Evolutionary conservation across 2,797 vertebrate species (phyloP), one percentile per base, ranked within the genome.

Genomic region (Rhynchotus rufescens): DNA sequence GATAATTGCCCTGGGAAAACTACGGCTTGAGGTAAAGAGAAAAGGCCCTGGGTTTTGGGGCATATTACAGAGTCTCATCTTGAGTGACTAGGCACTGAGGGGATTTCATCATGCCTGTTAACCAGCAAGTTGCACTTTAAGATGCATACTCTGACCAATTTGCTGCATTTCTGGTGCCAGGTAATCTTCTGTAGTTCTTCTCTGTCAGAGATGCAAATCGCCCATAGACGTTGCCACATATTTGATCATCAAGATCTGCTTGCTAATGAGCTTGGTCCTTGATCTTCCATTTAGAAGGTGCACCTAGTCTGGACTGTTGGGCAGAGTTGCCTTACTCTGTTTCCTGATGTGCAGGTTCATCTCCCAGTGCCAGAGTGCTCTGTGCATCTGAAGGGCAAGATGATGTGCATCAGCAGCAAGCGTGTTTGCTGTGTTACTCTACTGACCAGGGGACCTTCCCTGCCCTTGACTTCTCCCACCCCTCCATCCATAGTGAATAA

Each of bases 101-200:
- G 10, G 3, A n/a, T 82, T 72, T 74, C n/a, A 9, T 45, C 30
- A 14, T 71, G 49, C 32, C n/a, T 66, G 16, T 64, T 85, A 61
- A n/a, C 74, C 65, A 54, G 32, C 12, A 36, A 80, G 14, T 3
- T 84, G 28, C 7, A 7, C 72, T 71, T 60, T 16, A 44, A 57
- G 77, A 32, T 21, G 65, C 5, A 0, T 32, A 32, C 16, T 51
- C 54, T 62, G 54, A 64, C 47, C 57, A 44, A 11, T 9, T 25
- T 81, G 64, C 66, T 90, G 38, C 44, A 86, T 36, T 28, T 86
- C 64, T 82, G 16, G 15, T 92, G 91, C 49, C 72, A 77, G 71
- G 15, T 15, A 23, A 3, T 30, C 34, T 32, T 15, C 40, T 28
- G 26, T 30, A 76, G 28, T 13, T 4, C 36, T 23, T 6, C 47